Base-by-base conservation (phyloP, 92 coral and sea anemone species). In the Palythoa grandis region DNA sequence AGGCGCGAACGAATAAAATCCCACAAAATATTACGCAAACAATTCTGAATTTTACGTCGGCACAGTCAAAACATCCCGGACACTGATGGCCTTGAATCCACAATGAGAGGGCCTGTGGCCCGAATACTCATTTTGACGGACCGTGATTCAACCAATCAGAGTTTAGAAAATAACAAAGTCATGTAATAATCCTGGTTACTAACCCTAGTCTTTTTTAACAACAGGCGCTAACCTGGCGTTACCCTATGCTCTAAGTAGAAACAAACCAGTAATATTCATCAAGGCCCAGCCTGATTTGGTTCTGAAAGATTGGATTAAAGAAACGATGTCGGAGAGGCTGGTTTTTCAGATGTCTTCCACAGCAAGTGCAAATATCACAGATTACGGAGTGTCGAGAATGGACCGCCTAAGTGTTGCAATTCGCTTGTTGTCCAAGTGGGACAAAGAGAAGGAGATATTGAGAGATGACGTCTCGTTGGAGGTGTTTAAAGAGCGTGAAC, bases 241-340 rank as follows among this genome's bases (percentile, higher is more conserved):
- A 23, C 85, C 85, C n/a, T 80, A 80, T 14, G 85, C 85, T 16
- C 58, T 80, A 5, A 80, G 85, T 61, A 80, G 74, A 80, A 80
- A 66, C 74, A 80, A 80, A 48, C 85, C 85, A 9, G 60, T 80
- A 63, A 80, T 80, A 66, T 80, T 80, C 58, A 48, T 80, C 74
- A 80, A 80, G 23, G 85, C 85, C 2, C 85, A 80, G 74, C 85
- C 85, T 4, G 85, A 80, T 67, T 80, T 80, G 20, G 23, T 80
- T 22, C 50, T 80, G 74, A 80, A 65, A n/a, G 85, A 66, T 1
- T 80, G 85, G 85, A 16, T 67, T 16, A 80, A 80, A 20, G 85
- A 80, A 23, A 39, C 22, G 19, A 67, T 80, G 39, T 66, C 75
- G 39, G 74, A 80, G n/a, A 80, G 40, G 43, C 85, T 80, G 20